These are phyloP conservation scores for Salticus scenicus DNA, from an alignment of 2,888 invertebrate species.

Conservation along the genomic window DNA sequence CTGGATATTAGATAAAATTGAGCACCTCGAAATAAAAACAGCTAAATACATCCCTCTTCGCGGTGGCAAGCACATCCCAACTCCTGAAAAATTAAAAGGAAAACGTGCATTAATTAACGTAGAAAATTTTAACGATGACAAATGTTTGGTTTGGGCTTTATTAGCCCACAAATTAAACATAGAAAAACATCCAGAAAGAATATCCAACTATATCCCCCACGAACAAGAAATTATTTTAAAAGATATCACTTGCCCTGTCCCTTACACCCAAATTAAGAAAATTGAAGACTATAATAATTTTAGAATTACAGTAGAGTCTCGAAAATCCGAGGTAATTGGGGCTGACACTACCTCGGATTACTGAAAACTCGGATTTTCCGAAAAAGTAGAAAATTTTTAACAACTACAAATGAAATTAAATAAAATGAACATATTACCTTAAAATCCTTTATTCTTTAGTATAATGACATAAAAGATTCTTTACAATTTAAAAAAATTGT, in stretches of 20 bases:
- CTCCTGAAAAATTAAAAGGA: background rate
- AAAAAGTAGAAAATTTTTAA: no score
- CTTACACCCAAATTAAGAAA: background rate
- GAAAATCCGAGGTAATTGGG: no score
- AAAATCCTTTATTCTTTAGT: no score
- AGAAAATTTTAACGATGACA: background rate
- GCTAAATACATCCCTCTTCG: background rate
- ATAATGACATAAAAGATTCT: no score
- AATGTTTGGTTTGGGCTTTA: background rate
- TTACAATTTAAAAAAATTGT: no score
- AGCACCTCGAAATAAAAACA: background rate
- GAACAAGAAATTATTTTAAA: background rate
- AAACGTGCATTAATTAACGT: background rate
- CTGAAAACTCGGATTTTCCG: no score
- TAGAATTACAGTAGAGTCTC: no score
- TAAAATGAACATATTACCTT: no score
- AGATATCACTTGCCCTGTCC: background rate
- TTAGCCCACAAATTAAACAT: background rate
- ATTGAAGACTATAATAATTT: background rate
- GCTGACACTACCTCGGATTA: no score
- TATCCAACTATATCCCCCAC: background rate
- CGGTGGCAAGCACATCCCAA: background rate
- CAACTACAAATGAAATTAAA: no score
- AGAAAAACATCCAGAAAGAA: background rate
- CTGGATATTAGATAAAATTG: background rate